A percentile compares a stretch with the other conserved stretches of the same genome.
Evolutionary conservation across 2,113 vertebrate species (phyloP).

Genomic region (Seriola rivoliana): DNA sequence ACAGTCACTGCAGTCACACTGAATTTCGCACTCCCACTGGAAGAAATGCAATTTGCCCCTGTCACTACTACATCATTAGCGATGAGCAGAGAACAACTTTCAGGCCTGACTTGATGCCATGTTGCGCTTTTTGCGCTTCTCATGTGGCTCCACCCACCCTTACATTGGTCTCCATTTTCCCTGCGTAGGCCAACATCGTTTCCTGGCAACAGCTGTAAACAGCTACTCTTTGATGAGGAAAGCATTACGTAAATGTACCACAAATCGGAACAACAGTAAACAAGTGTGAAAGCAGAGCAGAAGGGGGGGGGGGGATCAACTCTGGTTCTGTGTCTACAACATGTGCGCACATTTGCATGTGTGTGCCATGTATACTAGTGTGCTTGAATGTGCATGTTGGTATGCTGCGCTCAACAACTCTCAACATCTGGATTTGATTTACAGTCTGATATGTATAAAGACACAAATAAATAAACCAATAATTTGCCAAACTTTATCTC

Average conservation of each 20-base stretch:
- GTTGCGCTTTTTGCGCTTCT: background rate
- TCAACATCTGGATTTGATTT: constrained; percentile 37
- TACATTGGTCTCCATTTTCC: background rate
- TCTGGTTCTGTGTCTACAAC: background rate
- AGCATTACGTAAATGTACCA: constrained; percentile 38
- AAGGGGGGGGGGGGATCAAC: background rate
- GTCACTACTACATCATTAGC: background rate
- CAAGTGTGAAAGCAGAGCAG: constrained; percentile 31
- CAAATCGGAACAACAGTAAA: constrained; percentile 28
- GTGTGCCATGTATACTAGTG: background rate
- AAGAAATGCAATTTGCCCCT: background rate
- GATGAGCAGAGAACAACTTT: background rate
- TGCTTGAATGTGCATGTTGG: background rate
- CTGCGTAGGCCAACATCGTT: background rate
- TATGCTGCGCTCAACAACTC: background rate
- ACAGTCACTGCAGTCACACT: background rate
- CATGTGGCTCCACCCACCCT: constrained; percentile 2
- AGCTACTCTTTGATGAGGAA: constrained; percentile 51
- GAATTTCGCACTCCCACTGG: background rate
- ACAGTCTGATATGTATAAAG: background rate
- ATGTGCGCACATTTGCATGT: background rate
- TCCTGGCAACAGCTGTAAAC: constrained; percentile 46
- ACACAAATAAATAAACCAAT: background rate
- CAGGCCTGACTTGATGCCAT: background rate
- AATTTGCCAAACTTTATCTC: background rate